Base-by-base conservation (phyloP, 2,113 vertebrate species). In the Maccullochella peelii region DNA sequence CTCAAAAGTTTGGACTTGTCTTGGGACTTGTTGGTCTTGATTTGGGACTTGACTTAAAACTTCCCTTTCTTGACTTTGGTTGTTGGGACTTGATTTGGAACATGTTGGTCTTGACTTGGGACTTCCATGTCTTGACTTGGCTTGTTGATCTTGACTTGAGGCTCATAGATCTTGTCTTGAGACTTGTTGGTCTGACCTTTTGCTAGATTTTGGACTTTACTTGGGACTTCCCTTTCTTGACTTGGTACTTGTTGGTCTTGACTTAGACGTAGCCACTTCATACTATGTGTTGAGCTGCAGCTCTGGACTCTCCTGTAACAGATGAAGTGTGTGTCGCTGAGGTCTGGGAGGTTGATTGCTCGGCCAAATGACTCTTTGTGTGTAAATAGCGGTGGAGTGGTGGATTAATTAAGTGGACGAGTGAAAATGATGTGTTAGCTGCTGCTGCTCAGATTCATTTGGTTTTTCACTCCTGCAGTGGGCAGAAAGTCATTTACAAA, bases 401-500 rank as follows among this genome's bases (percentile, higher is more conserved):
- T 38, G 71, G 81, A 88, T 88, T 82, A 77, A 90, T 84, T 70
- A 21, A n/a, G 62, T 5, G 59, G 49, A 55, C 8, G 27, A 63
- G 47, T 57, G 55, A 61, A 80, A 85, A 77, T 30, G 42, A 69
- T 7, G 38, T 42, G 42, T 65, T 75, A 61, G 58, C 73, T 42
- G 65, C 66, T 40, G 72, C 71, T 83, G 70, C 71, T 79, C 70
- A 50, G 16, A 79, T 80, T 85, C 69, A 87, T 83, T 83, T 77
- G 38, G 62, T 67, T 77, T 62, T 75, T 74, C 38, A 47, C 57
- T 88, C 70, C 69, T 33, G 55, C 52, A 14, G 54, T 36, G 1
- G 79, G 67, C 84, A 70, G 49, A 59, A 77, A 59, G 81, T 80
- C 67, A 84, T 86, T 90, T 82, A 72, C 57, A 66, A 84, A 72